These are phyloP conservation scores for Bursaphelenchus mucronatus DNA, from an alignment of 1,140 invertebrate genomes.

Conservation along the genomic window DNA sequence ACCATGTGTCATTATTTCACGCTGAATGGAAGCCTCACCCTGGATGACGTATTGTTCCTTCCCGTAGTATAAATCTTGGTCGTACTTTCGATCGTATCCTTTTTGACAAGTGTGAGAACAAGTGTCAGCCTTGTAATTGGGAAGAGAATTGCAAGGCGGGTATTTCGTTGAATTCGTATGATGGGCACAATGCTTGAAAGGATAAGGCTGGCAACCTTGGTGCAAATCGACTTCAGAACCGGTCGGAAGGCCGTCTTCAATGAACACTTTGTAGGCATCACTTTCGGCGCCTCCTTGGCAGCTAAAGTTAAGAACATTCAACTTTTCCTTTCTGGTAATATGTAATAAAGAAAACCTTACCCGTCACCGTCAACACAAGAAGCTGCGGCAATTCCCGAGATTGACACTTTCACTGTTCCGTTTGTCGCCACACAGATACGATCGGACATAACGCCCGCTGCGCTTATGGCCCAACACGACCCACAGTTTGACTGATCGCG, in stretches of 20 bases:
- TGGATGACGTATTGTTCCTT: constrained; percentile 69
- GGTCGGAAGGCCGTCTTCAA: constrained; percentile 67
- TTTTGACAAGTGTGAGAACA: constrained; percentile 65
- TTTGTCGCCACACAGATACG: constrained; percentile 77
- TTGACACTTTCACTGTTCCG: constrained; percentile 67
- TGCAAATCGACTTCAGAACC: constrained; percentile 69
- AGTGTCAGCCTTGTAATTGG: constrained; percentile 3
- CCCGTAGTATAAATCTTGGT: constrained; percentile 65
- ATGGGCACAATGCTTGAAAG: constrained; percentile 74
- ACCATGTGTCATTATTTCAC: constrained; percentile 79
- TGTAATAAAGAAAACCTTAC: constrained; percentile 50
- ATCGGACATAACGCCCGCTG: constrained; percentile 72
- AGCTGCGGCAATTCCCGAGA: constrained; percentile 65
- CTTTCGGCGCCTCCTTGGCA: constrained; percentile 64
- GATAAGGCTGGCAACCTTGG: constrained; percentile 77
- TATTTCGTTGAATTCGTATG: too few species aligned
- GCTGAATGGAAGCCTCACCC: too few species aligned
- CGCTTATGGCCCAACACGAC: constrained; percentile 49
- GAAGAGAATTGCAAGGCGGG: neutral
- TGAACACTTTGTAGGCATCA: constrained; percentile 65
- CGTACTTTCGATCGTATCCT: constrained; percentile 48
- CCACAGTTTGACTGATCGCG: constrained; percentile 42
- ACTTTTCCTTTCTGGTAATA: constrained; percentile 80
- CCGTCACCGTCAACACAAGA: too few species aligned
- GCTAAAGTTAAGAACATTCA: constrained; percentile 74